These are phyloP conservation scores for Ophion obscuratus DNA, from an alignment of 2,888 invertebrate species.

Conservation along the genomic window DNA sequence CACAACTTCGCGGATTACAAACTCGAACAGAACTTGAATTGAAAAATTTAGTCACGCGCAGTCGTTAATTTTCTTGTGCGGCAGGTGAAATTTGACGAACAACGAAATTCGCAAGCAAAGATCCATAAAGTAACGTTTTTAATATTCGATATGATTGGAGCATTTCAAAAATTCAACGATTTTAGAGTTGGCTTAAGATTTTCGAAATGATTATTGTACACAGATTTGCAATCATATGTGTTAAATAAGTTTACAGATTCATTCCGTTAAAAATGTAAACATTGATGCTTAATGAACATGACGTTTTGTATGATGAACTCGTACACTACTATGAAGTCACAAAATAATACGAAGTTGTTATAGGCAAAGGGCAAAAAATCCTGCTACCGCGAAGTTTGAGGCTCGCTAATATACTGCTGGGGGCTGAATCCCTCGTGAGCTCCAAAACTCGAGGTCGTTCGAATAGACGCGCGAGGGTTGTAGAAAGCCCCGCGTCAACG, in stretches of 20 bases:
- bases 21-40: too few species aligned
- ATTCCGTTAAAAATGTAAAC: not conserved
- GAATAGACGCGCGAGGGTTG: constrained; percentile 27
- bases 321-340: not conserved
- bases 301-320: not conserved
- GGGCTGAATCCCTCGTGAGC: not conserved
- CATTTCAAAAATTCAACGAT: not conserved
- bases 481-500: not conserved
- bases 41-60: not conserved
- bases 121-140: not conserved
- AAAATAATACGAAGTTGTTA: not conserved
- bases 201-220: not conserved
- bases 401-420: constrained; percentile 24
- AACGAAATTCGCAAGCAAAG: not conserved
- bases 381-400: constrained; percentile 28
- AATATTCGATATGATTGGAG: not conserved
- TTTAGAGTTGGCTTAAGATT: not conserved
- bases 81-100: not conserved
- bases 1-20: too few species aligned
- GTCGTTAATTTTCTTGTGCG: not conserved
- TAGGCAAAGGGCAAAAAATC: not conserved
- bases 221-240: not conserved
- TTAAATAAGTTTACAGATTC: not conserved
- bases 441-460: constrained; percentile 3
- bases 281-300: not conserved